Evolutionary conservation across 1,140 invertebrate genomes (phyloP).

Genomic region (Papilio aristodemus): DNA sequence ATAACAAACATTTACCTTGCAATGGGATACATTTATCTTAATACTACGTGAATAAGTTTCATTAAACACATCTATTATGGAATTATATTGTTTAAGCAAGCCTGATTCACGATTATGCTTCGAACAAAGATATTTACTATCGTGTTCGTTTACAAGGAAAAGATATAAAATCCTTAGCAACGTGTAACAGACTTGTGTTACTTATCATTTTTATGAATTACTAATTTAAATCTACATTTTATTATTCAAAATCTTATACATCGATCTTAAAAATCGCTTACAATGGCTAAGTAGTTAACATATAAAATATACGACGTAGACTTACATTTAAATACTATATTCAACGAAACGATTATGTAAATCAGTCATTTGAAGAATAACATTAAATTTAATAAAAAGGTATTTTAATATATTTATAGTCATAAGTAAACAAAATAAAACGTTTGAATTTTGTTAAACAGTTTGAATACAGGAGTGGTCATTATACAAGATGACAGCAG

Average conservation of each 20-base stretch:
- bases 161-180: conserved; percentile 19
- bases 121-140: background rate
- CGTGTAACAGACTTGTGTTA: conserved; percentile 27
- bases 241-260: conserved; percentile 1
- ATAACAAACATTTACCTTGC: conserved; percentile 61
- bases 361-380: conserved; percentile 74
- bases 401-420: conserved; percentile 36
- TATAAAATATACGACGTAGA: conserved; percentile 57
- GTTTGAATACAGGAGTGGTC: conserved; percentile 11
- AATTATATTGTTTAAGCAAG: conserved; percentile 28
- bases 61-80: conserved; percentile 43
- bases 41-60: conserved; percentile 46
- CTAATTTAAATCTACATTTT: conserved; percentile 24
- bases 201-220: conserved; percentile 23
- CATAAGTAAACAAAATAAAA: background rate
- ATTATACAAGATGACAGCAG: background rate
- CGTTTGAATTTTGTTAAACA: conserved; percentile 6
- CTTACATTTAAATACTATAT: conserved; percentile 55
- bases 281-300: conserved; percentile 45
- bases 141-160: background rate
- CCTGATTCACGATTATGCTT: conserved; percentile 19
- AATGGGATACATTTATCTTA: conserved; percentile 52
- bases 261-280: conserved; percentile 9
- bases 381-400: conserved; percentile 53
- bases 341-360: conserved; percentile 70